Base-by-base conservation (phyloP, 2,797 vertebrate genomes). In the Bradypodion pumilum region DNA sequence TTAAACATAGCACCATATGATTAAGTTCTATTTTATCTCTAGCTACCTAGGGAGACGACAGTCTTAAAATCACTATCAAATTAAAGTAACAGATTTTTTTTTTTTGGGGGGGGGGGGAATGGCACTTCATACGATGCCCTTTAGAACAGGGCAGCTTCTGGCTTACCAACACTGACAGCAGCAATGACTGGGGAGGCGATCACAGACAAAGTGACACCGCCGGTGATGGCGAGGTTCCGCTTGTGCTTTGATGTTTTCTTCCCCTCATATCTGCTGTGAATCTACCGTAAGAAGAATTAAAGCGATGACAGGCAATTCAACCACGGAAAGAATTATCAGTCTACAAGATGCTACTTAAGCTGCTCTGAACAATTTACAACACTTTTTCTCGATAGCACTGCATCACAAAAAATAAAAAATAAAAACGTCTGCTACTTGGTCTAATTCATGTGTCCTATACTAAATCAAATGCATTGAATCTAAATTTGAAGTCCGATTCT, bases 121-220 rank as follows among this genome's bases (percentile, higher is more conserved):
- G n/a, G n/a, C n/a, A 56, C 19, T 15, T 56, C 5, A 15, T 21
- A 56, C n/a, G n/a, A n/a, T 56, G 7, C 13, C 5, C n/a, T 29
- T 12, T 12, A 42, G 46, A 70, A 23, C 29, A 27, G 44, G 32
- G 29, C 2, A 74, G n/a, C 12, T 23, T 25, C 76, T 82, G n/a
- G 88, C 97, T 96, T 94, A 99, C 98, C 98, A 15, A 99, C 98
- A 79, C 98, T 99, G 94, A 99, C 98, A 19, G 99, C 98, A n/a
- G 99, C 99, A 23, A 99, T 98, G 90, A 99, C 98, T 0, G 99
- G 99, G 27, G 99, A 99, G 3, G 98, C 98, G 66, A 99, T 96
- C 93, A 99, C 97, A 0, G 99, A 99, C 95, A 99, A 85, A 90
- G 98, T 98, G 93, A 99, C 98, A 35, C 98, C 98, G 4, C 98